Base-by-base conservation (phyloP, 2,888 invertebrate species). In the Coelinius sp. region DNA sequence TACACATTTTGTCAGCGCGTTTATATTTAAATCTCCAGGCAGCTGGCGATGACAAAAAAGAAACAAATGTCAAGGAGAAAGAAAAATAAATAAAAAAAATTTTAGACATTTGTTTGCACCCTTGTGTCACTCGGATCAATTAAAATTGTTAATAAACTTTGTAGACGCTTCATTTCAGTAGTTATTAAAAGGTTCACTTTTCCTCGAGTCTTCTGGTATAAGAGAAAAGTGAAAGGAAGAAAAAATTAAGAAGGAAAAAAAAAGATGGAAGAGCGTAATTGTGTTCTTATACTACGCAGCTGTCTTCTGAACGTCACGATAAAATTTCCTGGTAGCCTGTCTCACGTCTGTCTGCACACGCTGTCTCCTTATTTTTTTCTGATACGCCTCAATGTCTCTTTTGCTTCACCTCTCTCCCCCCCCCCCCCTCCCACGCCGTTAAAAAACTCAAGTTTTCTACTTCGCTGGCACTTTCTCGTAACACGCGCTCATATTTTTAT, bases 81-180 rank as follows among this genome's bases (percentile, higher is more conserved):
- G 22, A 4, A 38, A 62, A 49, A 41, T 41, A 64, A 41, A 38
- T 38, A 52, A 38, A 70, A 70, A 70, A 70, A 70, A 70, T 64
- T 14, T 56, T 56, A 12, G 53, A 44, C 38, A 44, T 71, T 71
- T 65, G 56, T 71, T 68, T 69, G 31, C 38, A 17, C 25, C 56
- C 64, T 68, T 12, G 62, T 68, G 56, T 65, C 52, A 69, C 46
- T 59, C 44, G 46, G 70, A 73, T 75, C 73, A 72, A 72, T 75
- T 75, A 73, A 38, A 75, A 70, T 73, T 73, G 80, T 79, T 82
- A 80, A 82, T 80, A 80, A 83, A 82, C 79, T 76, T 73, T 74
- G 70, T 70, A 72, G 78, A 71, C 75, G 68, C 74, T 76, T 70
- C 74, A 79, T 76, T 73, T 72, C 59, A 64, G 65, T 52, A 71